Base-by-base conservation (phyloP, 30 jellyfish, hydroid and myxozoan genomes). In the Aurelia aurita complex sp. Pacific region DNA sequence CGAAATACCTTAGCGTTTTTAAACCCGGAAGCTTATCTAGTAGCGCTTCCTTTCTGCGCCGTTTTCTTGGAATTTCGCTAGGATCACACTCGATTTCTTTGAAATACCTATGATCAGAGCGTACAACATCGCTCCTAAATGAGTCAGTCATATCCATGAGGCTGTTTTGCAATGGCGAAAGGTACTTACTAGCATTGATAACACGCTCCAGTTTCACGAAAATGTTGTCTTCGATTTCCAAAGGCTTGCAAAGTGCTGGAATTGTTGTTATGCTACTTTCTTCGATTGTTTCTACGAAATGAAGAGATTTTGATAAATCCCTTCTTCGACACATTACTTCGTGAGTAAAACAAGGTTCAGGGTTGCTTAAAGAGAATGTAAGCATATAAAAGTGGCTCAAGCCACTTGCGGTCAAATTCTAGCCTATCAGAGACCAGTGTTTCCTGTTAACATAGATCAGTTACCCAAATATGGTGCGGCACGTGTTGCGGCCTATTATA, bases 21-120 rank as follows among this genome's bases (percentile, higher is more conserved):
- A 95, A 67, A 40, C 52, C 79, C 23, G 99, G 99, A 29, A 95
- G 87, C 65, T 85, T 82, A 8, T 95, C 99, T 7, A 90, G 66
- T n/a, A 74, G 81, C 15, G 93, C 93, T n/a, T 84, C 93, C 67
- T 65, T 74, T 63, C 42, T 84, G 82, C 93, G 93, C 76, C 87
- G 43, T 52, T 84, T 84, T 63, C 93, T 62, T 14, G 93, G 93
- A n/a, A 84, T 62, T 59, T 84, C 93, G 67, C 67, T 33, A n/a
- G 83, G 36, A 33, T 74, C 93, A 50, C 69, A 29, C 10, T 51
- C 87, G 32, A 51, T 40, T 35, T 64, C 73, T 51, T 65, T 32
- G 68, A 43, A 35, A 64, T 64, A 61, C 29, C 80, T 61, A 57
- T 32, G 79, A 70, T 69, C 85, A 2, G 35, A 10, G 68, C n/a